Evolutionary conservation across 2,888 invertebrate species (phyloP).

Genomic region (Globia sparganii): DNA sequence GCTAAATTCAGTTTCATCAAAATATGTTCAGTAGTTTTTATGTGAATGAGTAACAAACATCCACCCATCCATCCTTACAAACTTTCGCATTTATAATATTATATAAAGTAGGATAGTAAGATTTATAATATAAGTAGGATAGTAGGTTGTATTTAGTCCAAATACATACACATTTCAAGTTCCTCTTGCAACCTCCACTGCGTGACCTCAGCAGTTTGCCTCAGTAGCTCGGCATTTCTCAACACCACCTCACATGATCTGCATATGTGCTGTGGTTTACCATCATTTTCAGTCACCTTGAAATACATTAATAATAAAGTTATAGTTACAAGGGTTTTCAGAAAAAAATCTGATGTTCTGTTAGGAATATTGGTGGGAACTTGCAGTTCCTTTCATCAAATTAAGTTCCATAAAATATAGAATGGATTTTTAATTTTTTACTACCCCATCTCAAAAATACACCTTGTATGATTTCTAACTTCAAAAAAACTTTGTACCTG

Average conservation of each 20-base stretch:
- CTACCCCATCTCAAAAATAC: not conserved
- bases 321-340: too few relatives aligned
- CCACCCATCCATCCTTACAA: too few relatives aligned
- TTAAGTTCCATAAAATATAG: not conserved
- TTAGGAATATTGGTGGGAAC: not conserved
- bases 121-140: too few relatives aligned
- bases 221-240: slow-evolving; percentile 61
- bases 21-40: too few relatives aligned
- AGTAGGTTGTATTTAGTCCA: not conserved
- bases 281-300: slow-evolving; percentile 70
- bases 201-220: slow-evolving; percentile 67
- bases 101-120: too few relatives aligned
- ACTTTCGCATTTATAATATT: too few relatives aligned
- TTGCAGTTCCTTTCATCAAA: not conserved
- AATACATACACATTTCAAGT: slow-evolving; percentile 68
- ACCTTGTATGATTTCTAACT: not conserved
- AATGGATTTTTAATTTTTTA: not conserved
- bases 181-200: slow-evolving; percentile 75
- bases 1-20: too few relatives aligned
- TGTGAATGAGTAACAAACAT: too few relatives aligned
- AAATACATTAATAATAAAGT: slow-evolving; percentile 21
- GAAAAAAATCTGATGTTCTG: not conserved
- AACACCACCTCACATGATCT: slow-evolving; percentile 63
- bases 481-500: slow-evolving; percentile 59
- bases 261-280: slow-evolving; percentile 74